Evolutionary conservation across 2,797 vertebrate genomes (phyloP), one percentile per base, ranked within the genome.

Genomic region (Anguilla obscura): DNA sequence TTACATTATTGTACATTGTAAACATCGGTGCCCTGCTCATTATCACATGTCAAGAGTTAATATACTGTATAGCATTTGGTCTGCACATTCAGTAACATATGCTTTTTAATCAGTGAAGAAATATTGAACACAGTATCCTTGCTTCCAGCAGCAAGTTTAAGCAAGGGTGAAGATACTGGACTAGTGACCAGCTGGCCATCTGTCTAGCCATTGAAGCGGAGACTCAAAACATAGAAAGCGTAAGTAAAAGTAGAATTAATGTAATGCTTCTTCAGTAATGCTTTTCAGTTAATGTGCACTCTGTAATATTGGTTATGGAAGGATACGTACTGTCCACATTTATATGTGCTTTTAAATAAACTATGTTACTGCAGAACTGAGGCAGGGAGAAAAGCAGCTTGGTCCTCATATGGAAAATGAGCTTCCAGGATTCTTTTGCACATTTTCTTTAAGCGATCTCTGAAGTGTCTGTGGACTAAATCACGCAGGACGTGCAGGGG

Each of bases 11-110:
- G 85, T 79, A 12, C 33, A 82, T 56, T 87, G 85, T 90, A 88
- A 90, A 90, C 85, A 79, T 87, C 84, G 86, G 90, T 90, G 90
- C 84, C 87, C 79, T 58, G 82, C 88, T 86, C 83, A 86, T 90
- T 91, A 90, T 86, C 36, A 58, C 74, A 21, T 76, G 24, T 79
- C 88, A 74, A 87, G 16, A 36, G 7, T 14, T 89, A 60, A 86
- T 21, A 58, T 71, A 85, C 79, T 58, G n/a, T 3, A 30, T 36
- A 71, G 54, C 69, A 69, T 40, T 36, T 50, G 66, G 86, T 84
- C 76, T n/a, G 79, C 40, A 86, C 66, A 54, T 60, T 14, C 60
- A 87, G 83, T 89, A 86, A 86, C 90, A 92, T 87, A 88, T 89
- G 90, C 85, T 87, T 71, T 88, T 45, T 54, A 27, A 48, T 24